Conservation (phyloP, 2,888 invertebrate genomes). For the Cantharis rustica region DNA sequence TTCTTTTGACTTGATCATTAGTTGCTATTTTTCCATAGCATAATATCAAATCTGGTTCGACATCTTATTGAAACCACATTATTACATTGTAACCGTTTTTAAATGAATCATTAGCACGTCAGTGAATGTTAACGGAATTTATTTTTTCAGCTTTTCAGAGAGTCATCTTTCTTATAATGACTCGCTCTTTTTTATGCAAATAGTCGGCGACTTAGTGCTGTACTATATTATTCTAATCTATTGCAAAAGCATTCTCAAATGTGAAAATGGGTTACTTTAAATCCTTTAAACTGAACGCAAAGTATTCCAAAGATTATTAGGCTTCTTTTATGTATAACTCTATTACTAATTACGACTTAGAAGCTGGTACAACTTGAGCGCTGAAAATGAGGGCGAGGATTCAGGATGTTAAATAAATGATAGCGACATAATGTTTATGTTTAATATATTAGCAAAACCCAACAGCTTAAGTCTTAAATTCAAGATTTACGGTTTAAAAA, state of each 20-base stretch:
- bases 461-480: neutral
- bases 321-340: neutral
- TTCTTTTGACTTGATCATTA: neutral
- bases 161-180: neutral
- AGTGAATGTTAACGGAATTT: neutral
- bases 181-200: neutral
- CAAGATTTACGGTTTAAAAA: neutral
- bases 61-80: neutral
- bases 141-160: neutral
- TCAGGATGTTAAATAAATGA: too few species aligned
- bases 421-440: too few species aligned
- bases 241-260: neutral
- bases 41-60: neutral
- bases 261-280: neutral
- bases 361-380: neutral
- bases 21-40: neutral
- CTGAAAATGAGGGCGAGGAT: neutral
- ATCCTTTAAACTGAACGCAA: neutral
- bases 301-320: neutral
- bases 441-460: too few species aligned
- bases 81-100: neutral
- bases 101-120: neutral
- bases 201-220: neutral
- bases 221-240: neutral
- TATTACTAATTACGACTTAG: neutral